A percentile compares a stretch with the other conserved stretches of the same genome.
phyloP scores from a whole-genome alignment of 2,113 vertebrate genomes.

The Paramisgurnus dabryanus region DNA sequence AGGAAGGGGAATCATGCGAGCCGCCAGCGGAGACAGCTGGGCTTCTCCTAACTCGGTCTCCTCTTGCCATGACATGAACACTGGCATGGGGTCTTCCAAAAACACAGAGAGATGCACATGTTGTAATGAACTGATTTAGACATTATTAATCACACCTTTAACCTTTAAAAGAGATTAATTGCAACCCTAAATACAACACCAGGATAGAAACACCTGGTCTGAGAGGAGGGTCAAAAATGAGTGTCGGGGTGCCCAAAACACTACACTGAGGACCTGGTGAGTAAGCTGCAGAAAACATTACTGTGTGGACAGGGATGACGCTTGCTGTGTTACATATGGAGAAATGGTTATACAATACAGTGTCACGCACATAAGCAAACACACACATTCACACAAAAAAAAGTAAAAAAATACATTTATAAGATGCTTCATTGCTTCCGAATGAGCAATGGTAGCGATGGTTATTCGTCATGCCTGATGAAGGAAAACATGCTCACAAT shows the following conservation, averaged over 20 bases:
- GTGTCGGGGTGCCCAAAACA: not conserved
- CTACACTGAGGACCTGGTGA: not conserved
- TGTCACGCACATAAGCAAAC: not conserved
- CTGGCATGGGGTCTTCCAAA: constrained; percentile 87
- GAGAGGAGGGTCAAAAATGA: not conserved
- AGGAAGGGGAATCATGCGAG: constrained; percentile 88
- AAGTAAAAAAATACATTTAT: not conserved
- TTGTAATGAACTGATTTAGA: too few species aligned
- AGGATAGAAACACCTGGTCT: not conserved
- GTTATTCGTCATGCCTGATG: not conserved
- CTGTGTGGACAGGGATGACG: not conserved
- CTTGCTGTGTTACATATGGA: not conserved
- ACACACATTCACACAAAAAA: not conserved
- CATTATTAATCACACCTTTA: too few species aligned
- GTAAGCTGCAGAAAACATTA: not conserved
- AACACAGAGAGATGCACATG: constrained; percentile 10
- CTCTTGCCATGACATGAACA: constrained; percentile 95
- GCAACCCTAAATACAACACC: not conserved
- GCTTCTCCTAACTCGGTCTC: constrained; percentile 92
- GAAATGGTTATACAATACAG: not conserved
- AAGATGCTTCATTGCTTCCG: constrained; percentile 2
- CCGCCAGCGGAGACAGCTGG: constrained; percentile 92
- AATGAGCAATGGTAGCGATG: constrained; percentile 1
- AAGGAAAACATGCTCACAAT: constrained; percentile 27
- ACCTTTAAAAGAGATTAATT: not conserved